Evolutionary conservation across 1,140 invertebrate species (phyloP), one percentile per base, ranked within the genome.

Genomic region (Drosophila arizonae): DNA sequence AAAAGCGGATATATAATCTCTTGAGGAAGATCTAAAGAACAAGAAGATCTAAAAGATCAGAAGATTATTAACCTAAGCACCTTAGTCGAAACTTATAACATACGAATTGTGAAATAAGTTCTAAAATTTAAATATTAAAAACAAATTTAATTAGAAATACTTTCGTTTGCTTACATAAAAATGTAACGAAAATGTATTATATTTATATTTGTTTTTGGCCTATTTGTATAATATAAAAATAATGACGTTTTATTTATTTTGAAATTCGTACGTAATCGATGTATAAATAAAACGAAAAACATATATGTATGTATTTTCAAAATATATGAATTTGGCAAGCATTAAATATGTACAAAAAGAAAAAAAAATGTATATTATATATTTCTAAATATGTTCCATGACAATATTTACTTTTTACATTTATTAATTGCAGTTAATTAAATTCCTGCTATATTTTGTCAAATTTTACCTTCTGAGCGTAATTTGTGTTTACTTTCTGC

Each of bases 381-480:
- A 26, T 61, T 3, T 39, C 36, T 39, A 39, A 39, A 21, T 33
- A 21, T 36, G 21, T 45, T 58, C 41, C 24, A 60, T 45, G 45
- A 26, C 43, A 48, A 51, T 30, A 24, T 41, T 60, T 60, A 60
- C 57, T 60, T 57, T 26, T 9, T 57, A 9, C 30, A 26, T 21
- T 21, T 3, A 58, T 52, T 51, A 33, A 1, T 15, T 24, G 13
- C 43, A 51, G 21, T 56, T 6, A 4, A 50, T 13, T 21, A 11
- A 17, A 33, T 30, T 8, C 28, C n/a, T n/a, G n/a, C 5, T 50
- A 6, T 10, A 52, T 58, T 60, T 74, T n/a, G n/a, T 0, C 36
- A 8, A 6, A 45, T 58, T 60, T 74, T 77, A 77, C 71, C 71
- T 77, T 64, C 75, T 6, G 66, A 26, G 28, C 60, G 57, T 33